phyloP scores from a whole-genome alignment of 2,888 invertebrate genomes.

The Idaea straminata region DNA sequence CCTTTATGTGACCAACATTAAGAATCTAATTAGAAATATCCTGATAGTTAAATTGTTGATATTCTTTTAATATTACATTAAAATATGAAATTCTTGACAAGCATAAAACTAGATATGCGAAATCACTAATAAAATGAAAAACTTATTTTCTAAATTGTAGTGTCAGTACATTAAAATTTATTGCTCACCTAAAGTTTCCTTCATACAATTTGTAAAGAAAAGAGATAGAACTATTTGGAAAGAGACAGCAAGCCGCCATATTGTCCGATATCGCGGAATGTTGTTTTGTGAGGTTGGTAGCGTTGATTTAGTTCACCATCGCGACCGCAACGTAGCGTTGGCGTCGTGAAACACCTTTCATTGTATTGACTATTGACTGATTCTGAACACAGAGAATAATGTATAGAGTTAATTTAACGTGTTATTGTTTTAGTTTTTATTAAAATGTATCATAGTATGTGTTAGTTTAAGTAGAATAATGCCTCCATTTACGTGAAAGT shows the following conservation, averaged over 20 bases:
- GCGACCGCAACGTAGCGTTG: conserved; percentile 80
- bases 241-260: conserved; percentile 61
- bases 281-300: conserved; percentile 63
- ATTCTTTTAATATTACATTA: conserved; percentile 7
- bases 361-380: conserved; percentile 87
- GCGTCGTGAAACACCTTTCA: conserved; percentile 85
- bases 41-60: conserved; percentile 24
- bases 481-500: conserved; percentile 77
- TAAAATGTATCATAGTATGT: conserved; percentile 73
- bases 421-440: conserved; percentile 76
- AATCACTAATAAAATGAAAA: not conserved
- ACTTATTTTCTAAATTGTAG: not conserved
- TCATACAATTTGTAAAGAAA: conserved; percentile 29
- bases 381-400: conserved; percentile 82
- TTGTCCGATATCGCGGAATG: conserved; percentile 72
- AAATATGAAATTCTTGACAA: not conserved
- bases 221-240: conserved; percentile 53
- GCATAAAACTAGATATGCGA: not conserved
- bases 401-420: conserved; percentile 83
- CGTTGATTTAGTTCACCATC: conserved; percentile 75
- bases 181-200: conserved; percentile 3
- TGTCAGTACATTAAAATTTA: not conserved
- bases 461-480: conserved; percentile 77
- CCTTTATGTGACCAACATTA: conserved; percentile 40
- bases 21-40: conserved; percentile 29